Conservation (phyloP, 2,888 invertebrate genomes). For the Sinopyrophorus schimmeli region DNA sequence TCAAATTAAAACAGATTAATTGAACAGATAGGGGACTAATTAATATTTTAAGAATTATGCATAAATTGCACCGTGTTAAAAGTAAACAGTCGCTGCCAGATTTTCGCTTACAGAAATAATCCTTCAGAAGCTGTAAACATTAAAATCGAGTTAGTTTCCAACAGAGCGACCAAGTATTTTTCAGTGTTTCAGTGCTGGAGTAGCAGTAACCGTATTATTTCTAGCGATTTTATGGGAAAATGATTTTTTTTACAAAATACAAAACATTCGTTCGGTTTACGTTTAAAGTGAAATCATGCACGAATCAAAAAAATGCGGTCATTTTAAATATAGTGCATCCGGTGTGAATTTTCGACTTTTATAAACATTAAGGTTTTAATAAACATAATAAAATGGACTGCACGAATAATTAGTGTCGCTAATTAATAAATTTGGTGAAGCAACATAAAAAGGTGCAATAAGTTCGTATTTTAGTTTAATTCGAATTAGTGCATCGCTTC, state of each 20-base stretch:
- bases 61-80: not conserved
- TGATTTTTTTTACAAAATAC: conserved; percentile 13
- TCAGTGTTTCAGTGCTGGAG: conserved; percentile 19
- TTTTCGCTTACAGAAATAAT: too few species aligned
- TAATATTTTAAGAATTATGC: not conserved
- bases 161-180: conserved; percentile 31
- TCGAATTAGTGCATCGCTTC: too few species aligned
- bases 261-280: too few species aligned
- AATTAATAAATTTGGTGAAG: too few species aligned
- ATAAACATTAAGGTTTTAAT: too few species aligned
- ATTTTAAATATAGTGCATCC: conserved; percentile 11
- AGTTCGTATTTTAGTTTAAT: too few species aligned
- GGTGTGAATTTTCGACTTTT: conserved; percentile 7
- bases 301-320: conserved; percentile 5
- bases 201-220: conserved; percentile 12
- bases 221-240: conserved; percentile 3
- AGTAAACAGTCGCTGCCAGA: too few species aligned
- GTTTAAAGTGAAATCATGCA: conserved; percentile 15
- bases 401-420: too few species aligned
- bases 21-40: too few species aligned
- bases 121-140: conserved; percentile 44
- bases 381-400: too few species aligned
- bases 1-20: too few species aligned
- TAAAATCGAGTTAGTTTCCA: conserved; percentile 41
- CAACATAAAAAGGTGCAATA: too few species aligned